Evolutionary conservation across 2,113 vertebrate genomes (phyloP).

Genomic region (Hippoglossus stenolepis): DNA sequence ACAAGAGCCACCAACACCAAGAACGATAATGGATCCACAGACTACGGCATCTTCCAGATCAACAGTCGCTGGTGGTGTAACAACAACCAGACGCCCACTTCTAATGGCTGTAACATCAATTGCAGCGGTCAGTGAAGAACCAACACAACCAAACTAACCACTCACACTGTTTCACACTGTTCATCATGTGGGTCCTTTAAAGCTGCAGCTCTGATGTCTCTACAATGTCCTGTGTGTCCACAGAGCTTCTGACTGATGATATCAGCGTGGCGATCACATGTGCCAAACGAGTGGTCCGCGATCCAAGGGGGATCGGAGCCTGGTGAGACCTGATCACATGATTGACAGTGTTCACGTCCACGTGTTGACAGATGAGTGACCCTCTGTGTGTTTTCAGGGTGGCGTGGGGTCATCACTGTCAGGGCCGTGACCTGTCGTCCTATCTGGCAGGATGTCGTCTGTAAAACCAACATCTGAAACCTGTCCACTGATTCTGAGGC

Average conservation of each 20-base stretch:
- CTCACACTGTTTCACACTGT: too few relatives aligned
- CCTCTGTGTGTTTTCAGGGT: slow-evolving; percentile 56
- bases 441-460: slow-evolving; percentile 47
- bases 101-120: slow-evolving; percentile 3
- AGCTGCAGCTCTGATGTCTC: too few relatives aligned
- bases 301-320: slow-evolving; percentile 43
- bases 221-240: not conserved
- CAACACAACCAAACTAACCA: too few relatives aligned
- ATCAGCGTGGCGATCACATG: slow-evolving; percentile 24
- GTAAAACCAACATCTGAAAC: not conserved
- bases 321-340: slow-evolving; percentile 46
- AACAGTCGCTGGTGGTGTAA: slow-evolving; percentile 66
- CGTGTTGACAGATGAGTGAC: not conserved
- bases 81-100: accelerated
- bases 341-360: not conserved
- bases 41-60: slow-evolving; percentile 74
- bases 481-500: too few relatives aligned
- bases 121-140: slow-evolving; percentile 50
- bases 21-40: slow-evolving; percentile 39
- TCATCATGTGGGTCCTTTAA: too few relatives aligned
- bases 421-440: slow-evolving; percentile 10
- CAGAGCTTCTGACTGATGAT: slow-evolving; percentile 36
- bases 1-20: slow-evolving; percentile 23
- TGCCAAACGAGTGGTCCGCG: slow-evolving; percentile 45
- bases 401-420: slow-evolving; percentile 6